Evolutionary conservation across 2,113 vertebrate species (phyloP), one percentile per base, ranked within the genome.

Genomic region (Speoplatyrhinus poulsoni): DNA sequence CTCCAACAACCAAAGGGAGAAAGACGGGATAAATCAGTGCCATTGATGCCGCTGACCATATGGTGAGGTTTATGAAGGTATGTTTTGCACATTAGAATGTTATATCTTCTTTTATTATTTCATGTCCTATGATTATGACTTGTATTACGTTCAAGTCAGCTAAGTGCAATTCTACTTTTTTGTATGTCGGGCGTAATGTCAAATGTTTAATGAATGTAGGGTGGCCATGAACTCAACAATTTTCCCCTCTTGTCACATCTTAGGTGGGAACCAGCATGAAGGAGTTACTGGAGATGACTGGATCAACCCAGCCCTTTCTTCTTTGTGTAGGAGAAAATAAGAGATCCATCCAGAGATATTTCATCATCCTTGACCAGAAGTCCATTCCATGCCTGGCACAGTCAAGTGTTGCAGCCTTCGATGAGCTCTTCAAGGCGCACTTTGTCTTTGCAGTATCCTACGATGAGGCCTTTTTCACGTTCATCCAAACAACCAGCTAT

Each of bases 1-100:
- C 58, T 56, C 59, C 65, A 46, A 60, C 65, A 6, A 12, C 49
- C 55, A 67, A 68, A 62, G 41, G 59, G 12, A 74, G 68, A 41
- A 74, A 32, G 41, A 7, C 47, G 26, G 58, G 48, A 1, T 67
- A 73, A 50, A 47, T 73, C 48, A 55, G 64, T 56, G 16, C 15
- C 6, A 17, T 17, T 56, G 55, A 56, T 17, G 55, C n/a, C 7
- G 55, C 55, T 56, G 55, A 56, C 15, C 55, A 56, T 5, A 17
- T 56, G n/a, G 7, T 56, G n/a, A 56, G 15, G 16, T 17, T 56
- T 17, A 56, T 56, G 55, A 57, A 19, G 55, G 3, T 57, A 57
- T 57, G 55, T 57, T 57, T 8, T 57, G 9, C 6, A 57, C 55
- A 19, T 13, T n/a, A 10, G 48, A 49, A 49, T 49, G 3, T 49